Evolutionary conservation across 2,888 invertebrate species (phyloP).

Genomic region (Clitarchus hookeri): DNA sequence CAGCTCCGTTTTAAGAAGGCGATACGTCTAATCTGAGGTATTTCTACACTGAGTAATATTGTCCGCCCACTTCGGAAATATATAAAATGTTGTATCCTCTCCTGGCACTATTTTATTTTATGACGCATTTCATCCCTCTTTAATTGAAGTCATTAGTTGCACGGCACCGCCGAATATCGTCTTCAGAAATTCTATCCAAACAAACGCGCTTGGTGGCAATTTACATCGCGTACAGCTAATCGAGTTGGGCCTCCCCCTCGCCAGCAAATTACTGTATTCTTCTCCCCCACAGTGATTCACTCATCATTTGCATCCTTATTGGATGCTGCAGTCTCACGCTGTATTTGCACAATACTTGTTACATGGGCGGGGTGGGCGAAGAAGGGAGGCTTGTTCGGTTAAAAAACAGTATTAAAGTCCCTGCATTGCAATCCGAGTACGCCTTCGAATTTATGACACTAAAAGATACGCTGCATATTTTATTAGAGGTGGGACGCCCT

Average conservation of each 20-base stretch:
- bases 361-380: not conserved
- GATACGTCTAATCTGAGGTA: too few species aligned
- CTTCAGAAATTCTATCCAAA: constrained; percentile 7
- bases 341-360: constrained; percentile 14
- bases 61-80: too few species aligned
- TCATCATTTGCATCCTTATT: constrained; percentile 14
- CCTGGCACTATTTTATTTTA: too few species aligned
- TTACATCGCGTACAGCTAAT: not conserved
- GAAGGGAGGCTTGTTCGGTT: not conserved
- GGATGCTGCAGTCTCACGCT: constrained; percentile 5
- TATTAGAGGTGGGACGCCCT: not conserved
- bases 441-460: not conserved
- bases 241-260: not conserved
- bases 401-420: not conserved
- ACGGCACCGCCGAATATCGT: not conserved
- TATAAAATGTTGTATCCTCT: too few species aligned
- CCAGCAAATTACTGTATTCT: not conserved
- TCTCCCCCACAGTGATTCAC: not conserved
- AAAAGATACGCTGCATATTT: not conserved
- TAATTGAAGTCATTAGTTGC: not conserved
- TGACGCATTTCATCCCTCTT: not conserved
- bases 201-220: not conserved
- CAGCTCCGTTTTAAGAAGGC: too few species aligned
- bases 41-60: too few species aligned
- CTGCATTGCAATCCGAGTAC: not conserved